Evolutionary conservation across 2,888 invertebrate species (phyloP).

Genomic region (Schrankia costaestrigalis): DNA sequence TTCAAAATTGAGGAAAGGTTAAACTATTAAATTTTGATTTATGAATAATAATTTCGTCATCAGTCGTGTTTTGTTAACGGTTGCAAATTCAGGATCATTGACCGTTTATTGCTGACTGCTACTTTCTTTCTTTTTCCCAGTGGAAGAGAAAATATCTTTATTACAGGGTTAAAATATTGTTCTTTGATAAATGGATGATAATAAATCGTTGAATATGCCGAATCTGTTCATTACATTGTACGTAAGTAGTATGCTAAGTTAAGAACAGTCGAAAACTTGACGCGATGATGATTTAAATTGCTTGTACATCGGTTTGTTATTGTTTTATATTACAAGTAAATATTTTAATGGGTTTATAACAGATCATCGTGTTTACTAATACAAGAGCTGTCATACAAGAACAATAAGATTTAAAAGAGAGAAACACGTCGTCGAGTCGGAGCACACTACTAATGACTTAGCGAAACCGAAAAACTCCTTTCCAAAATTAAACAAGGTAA

Average conservation of each 20-base stretch:
- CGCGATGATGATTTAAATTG: no score
- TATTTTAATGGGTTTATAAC: constrained; percentile 14
- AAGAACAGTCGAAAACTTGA: no score
- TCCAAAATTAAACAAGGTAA: constrained; percentile 76
- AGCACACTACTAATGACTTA: constrained; percentile 68
- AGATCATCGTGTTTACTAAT: constrained; percentile 28
- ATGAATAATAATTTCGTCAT: constrained; percentile 56
- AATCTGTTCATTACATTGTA: neutral
- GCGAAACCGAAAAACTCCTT: constrained; percentile 71
- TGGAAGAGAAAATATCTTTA: constrained; percentile 14
- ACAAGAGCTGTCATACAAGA: constrained; percentile 47
- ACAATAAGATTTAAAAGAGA: constrained; percentile 52
- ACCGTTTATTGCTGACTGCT: constrained; percentile 12
- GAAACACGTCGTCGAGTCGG: constrained; percentile 37
- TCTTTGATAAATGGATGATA: constrained; percentile 4
- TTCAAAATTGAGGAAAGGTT: constrained; percentile 45
- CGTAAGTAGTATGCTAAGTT: no score
- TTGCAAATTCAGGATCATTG: constrained; percentile 23
- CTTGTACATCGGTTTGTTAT: no score
- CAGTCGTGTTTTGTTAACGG: constrained; percentile 35
- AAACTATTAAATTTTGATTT: constrained; percentile 59
- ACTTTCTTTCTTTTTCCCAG: constrained; percentile 3
- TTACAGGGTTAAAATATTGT: constrained; percentile 5
- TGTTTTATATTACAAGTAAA: no score
- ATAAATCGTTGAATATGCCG: constrained; percentile 4